Base-by-base conservation (phyloP, 1,140 invertebrate genomes). In the Macrosteles quadrilineatus region DNA sequence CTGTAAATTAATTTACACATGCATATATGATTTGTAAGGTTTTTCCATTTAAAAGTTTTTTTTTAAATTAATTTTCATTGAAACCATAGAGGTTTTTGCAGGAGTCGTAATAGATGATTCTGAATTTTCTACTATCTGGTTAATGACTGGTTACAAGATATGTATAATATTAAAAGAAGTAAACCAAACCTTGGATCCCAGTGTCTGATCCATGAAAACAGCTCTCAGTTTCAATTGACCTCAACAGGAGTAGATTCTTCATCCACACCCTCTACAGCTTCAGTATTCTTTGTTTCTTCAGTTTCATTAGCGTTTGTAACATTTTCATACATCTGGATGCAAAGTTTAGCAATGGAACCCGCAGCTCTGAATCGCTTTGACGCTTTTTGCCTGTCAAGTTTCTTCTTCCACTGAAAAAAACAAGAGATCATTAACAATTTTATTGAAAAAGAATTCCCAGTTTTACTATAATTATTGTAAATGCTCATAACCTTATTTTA, bases 331-430 rank as follows among this genome's bases (percentile, higher is more conserved):
- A 76, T 66, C 30, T 73, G 67, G 23, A 76, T 70, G 32, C 76
- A 77, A 14, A 79, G 71, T 62, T 79, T 77, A 11, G 85, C 85
- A 21, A 87, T 83, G 27, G 84, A 80, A 67, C 83, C 85, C 0
- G 87, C 87, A 27, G 88, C 89, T 79, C 88, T 88, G 68, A 90
- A 90, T 73, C 87, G 85, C 43, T 88, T 87, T 25, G 85, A 81
- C 0, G 86, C 87, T 72, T 83, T 83, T 77, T 86, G 84, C 76
- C 87, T 89, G 63, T 88, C 87, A 74, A 87, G 81, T 76, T 89
- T 90, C 70, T 85, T 87, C 75, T 89, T 90, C 89, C 88, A 90
- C 84, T 88, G 76, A 69, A 82, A 84, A 70, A 68, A n/a, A n/a
- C n/a, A 74, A 67, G 47, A 70, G 29, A 0, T 30, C 17, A 12